Conservation (phyloP, 2,113 vertebrate genomes). For the Oenanthe oenanthe region DNA sequence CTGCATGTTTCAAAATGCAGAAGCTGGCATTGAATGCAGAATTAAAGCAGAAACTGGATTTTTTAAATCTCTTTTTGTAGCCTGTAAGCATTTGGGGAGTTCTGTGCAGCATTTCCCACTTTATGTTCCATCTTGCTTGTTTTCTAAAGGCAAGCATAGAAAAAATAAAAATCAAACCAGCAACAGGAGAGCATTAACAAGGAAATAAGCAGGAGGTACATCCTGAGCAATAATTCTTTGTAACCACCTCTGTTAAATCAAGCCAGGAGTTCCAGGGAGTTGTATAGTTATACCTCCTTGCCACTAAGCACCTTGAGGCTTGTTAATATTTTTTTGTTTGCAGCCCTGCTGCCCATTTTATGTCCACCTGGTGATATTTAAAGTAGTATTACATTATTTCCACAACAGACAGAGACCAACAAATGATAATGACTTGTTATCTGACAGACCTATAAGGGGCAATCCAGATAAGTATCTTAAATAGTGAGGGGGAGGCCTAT, state of each 20-base stretch:
- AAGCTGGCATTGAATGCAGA: neutral
- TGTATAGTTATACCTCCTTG: neutral
- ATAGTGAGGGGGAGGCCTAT: neutral
- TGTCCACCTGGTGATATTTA: neutral
- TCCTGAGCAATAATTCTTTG: slow-evolving; percentile 31
- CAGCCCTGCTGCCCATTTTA: neutral
- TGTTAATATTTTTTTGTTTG: slow-evolving; percentile 22
- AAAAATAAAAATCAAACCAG: slow-evolving; percentile 46
- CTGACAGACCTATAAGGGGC: neutral
- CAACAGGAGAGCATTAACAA: neutral
- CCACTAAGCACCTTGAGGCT: neutral
- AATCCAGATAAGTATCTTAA: neutral
- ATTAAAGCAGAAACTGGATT: neutral
- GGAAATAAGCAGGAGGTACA: slow-evolving; percentile 23
- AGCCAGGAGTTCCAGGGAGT: neutral
- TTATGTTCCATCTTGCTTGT: neutral
- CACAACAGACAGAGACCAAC: neutral
- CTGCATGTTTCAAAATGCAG: neutral
- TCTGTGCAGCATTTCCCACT: neutral
- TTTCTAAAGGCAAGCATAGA: slow-evolving; percentile 11
- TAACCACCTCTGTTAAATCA: slow-evolving; percentile 26
- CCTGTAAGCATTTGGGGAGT: neutral
- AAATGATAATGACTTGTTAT: neutral
- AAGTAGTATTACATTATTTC: neutral
- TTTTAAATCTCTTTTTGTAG: neutral